phyloP scores from a whole-genome alignment of 2,113 vertebrate genomes.

The Sus scrofa region DNA sequence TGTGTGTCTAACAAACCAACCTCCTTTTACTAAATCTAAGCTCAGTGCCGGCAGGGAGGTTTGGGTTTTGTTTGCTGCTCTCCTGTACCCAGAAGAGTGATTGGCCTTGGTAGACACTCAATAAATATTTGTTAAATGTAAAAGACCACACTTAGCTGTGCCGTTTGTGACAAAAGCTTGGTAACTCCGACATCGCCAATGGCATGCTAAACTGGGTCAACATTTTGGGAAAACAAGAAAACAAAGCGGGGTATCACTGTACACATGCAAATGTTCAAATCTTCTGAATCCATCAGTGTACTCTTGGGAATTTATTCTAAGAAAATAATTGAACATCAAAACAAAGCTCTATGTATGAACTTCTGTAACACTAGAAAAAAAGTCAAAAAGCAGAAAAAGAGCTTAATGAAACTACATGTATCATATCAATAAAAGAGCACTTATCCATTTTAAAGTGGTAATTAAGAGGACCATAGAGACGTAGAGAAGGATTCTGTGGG shows the following conservation, averaged over 20 bases:
- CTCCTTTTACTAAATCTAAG: not conserved
- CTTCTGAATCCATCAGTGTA: not conserved
- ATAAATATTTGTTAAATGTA: constrained; percentile 3
- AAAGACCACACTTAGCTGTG: not conserved
- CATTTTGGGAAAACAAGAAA: not conserved
- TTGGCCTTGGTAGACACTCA: not conserved
- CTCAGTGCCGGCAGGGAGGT: not conserved
- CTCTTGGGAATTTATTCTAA: not conserved
- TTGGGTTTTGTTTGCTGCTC: not conserved
- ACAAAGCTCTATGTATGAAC: not conserved
- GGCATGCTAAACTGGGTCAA: not conserved
- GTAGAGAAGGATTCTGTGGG: not conserved
- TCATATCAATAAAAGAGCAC: not conserved
- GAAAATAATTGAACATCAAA: constrained; percentile 16
- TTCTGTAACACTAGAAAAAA: not conserved
- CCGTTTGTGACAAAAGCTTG: not conserved
- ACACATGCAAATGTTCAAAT: not conserved
- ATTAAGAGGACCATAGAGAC: not conserved
- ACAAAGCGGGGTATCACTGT: not conserved
- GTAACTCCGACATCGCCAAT: not conserved
- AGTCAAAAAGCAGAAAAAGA: not conserved
- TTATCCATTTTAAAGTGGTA: not conserved
- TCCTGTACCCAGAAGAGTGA: not conserved
- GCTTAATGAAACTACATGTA: not conserved
- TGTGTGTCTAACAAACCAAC: not conserved